phyloP scores from a whole-genome alignment of 2,888 invertebrate genomes.

The Dicranocentrus wangi region DNA sequence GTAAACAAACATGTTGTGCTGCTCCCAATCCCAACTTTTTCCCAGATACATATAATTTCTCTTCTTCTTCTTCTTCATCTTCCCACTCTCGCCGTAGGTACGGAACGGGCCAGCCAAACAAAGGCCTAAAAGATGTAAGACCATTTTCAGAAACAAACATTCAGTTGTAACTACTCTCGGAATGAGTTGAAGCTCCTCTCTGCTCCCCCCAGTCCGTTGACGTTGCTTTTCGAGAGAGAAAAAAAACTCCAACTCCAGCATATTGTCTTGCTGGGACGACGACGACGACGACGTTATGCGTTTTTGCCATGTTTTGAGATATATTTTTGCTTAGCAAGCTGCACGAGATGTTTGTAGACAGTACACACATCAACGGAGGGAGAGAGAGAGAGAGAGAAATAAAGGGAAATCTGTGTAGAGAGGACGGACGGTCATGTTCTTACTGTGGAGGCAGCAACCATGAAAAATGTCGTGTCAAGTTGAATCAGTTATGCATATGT shows the following conservation, averaged over 20 bases:
- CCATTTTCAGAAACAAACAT: background rate
- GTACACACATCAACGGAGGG: slow-evolving; percentile 13
- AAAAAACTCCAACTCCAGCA: too few species aligned
- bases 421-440: slow-evolving; percentile 47
- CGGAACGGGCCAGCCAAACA: too few species aligned
- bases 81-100: too few species aligned
- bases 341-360: slow-evolving; percentile 19
- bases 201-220: background rate
- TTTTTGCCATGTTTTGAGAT: slow-evolving; percentile 26
- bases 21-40: too few species aligned
- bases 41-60: too few species aligned
- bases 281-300: too few species aligned
- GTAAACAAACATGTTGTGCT: slow-evolving; percentile 19
- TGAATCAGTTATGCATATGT: slow-evolving; percentile 52
- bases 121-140: background rate
- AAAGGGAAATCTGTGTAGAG: too few species aligned
- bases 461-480: slow-evolving; percentile 64
- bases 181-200: background rate
- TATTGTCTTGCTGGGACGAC: slow-evolving; percentile 16
- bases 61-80: background rate
- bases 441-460: slow-evolving; percentile 53
- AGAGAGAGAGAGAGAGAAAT: slow-evolving; percentile 2
- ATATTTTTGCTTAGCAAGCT: background rate
- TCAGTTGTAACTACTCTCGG: background rate
- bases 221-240: too few species aligned